Evolutionary conservation across 1,140 invertebrate species (phyloP).

Genomic region (Bombus sylvicola): DNA sequence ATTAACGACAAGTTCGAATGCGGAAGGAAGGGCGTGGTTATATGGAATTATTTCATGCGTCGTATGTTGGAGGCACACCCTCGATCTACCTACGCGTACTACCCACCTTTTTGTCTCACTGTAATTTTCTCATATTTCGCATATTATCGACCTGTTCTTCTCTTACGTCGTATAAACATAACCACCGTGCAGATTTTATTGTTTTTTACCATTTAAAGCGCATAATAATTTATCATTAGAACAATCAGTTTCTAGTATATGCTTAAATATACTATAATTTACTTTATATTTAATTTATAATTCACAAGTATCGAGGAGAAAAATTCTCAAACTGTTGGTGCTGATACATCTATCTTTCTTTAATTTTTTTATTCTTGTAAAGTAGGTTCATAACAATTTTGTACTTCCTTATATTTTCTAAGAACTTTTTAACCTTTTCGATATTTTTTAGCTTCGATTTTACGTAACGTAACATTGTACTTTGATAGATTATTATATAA

Average conservation of each 20-base stretch:
- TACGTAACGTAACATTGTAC: no score
- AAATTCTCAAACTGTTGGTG: no score
- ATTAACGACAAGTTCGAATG: conserved; percentile 13
- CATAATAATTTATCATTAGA: neutral
- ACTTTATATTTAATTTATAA: no score
- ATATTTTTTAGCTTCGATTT: no score
- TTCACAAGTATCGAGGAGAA: no score
- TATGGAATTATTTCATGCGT: conserved; percentile 41
- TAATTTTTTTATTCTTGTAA: no score
- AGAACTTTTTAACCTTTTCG: no score
- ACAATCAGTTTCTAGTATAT: neutral
- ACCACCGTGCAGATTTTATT: neutral
- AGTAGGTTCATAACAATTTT: no score
- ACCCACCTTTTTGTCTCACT: conserved; percentile 29
- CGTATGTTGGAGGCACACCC: conserved; percentile 39
- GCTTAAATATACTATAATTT: no score
- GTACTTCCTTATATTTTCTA: no score
- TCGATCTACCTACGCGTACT: conserved; percentile 48
- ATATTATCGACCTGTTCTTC: neutral
- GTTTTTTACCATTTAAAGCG: neutral
- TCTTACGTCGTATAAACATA: neutral
- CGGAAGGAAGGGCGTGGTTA: conserved; percentile 52
- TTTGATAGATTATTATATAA: no score
- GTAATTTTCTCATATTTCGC: conserved; percentile 24
- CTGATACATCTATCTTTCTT: no score